Base-by-base conservation (phyloP, 2,888 invertebrate genomes). In the Melitaea athalia region DNA sequence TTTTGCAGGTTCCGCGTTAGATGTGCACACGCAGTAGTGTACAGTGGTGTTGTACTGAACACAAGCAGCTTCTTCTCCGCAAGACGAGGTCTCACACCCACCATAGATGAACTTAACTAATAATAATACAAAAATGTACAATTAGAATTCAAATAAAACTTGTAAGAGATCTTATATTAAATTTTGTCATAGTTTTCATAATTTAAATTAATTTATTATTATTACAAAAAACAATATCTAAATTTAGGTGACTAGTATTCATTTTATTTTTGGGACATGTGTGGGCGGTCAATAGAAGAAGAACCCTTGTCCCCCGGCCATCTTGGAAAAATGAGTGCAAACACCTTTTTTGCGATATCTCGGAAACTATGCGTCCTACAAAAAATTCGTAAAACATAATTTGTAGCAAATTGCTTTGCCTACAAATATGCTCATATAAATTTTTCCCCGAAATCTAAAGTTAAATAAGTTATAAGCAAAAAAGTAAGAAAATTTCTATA, bases 21-120 rank as follows among this genome's bases (percentile, higher is more conserved):
- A 94, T 0, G 95, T 95, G 80, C 96, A 96, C 5, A 95, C 86
- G 80, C 96, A 96, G 62, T 90, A 93, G 77, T 95, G 94, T 59
- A 88, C 86, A 68, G 85, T 85, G 70, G 94, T 92, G 63, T 88
- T 81, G 74, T 87, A 84, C 14, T 85, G 89, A 67, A 90, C 85
- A 78, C 95, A 96, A 0, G 95, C 95, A 0, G 95, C 94, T 74
- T 95, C 95, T 49, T 86, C 90, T 0, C 94, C 94, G 77, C 95
- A 95, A 52, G 94, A 93, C 12, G 91, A 89, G 4, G 87, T 85
- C 64, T 84, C 82, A 75, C 94, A 94, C 24, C 83, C 78, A 0
- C 94, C 94, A 38, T 78, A 75, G 64, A 83, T 82, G 64, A 81
- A 81, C 69, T 78, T 82, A 59, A 78, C 87, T 86, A 82, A 31